A percentile compares a stretch with the other conserved stretches of the same genome.
These are phyloP conservation scores for Pherbina coryleti DNA, from an alignment of 2,888 invertebrate species.

Conservation along the genomic window DNA sequence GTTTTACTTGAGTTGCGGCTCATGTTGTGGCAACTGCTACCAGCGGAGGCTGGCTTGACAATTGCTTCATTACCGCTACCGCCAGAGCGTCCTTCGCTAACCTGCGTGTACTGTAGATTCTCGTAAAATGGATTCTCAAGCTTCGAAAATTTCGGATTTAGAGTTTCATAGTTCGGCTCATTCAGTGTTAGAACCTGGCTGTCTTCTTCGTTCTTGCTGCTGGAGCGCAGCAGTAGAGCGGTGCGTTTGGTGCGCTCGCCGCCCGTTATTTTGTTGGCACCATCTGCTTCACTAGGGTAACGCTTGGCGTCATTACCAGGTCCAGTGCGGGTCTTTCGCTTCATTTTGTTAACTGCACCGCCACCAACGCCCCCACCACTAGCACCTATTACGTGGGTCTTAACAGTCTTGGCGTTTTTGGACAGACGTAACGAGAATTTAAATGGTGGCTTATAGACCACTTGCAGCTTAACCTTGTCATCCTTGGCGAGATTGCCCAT, in stretches of 20 bases:
- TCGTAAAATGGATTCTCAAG: conserved; percentile 56
- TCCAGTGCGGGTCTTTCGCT: conserved; percentile 53
- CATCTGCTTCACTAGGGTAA: conserved; percentile 43
- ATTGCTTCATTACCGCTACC: conserved; percentile 41
- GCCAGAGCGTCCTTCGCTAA: conserved; percentile 39
- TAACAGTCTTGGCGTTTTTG: conserved; percentile 66
- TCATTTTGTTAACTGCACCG: conserved; percentile 58
- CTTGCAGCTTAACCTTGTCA: conserved; percentile 83
- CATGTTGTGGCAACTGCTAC: conserved; percentile 50
- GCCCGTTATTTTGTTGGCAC: conserved; percentile 43
- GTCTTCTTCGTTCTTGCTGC: conserved; percentile 60
- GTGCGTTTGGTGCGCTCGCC: conserved; percentile 61
- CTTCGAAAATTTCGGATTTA: conserved; percentile 60
- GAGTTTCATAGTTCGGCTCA: conserved; percentile 69
- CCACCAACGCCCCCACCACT: conserved; percentile 55
- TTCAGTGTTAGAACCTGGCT: conserved; percentile 64
- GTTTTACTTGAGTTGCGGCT: conserved; percentile 63
- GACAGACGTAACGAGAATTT: conserved; percentile 84
- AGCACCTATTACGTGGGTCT: conserved; percentile 67
- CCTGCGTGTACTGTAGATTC: conserved; percentile 50
- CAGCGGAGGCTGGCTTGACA: conserved; percentile 19
- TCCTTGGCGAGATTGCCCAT: conserved; percentile 76
- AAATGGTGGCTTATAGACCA: conserved; percentile 89
- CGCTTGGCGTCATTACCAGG: conserved; percentile 45
- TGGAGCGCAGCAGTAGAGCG: conserved; percentile 62